Conservation (phyloP, 2,113 vertebrate genomes). For the Marcusenius ussheri region DNA sequence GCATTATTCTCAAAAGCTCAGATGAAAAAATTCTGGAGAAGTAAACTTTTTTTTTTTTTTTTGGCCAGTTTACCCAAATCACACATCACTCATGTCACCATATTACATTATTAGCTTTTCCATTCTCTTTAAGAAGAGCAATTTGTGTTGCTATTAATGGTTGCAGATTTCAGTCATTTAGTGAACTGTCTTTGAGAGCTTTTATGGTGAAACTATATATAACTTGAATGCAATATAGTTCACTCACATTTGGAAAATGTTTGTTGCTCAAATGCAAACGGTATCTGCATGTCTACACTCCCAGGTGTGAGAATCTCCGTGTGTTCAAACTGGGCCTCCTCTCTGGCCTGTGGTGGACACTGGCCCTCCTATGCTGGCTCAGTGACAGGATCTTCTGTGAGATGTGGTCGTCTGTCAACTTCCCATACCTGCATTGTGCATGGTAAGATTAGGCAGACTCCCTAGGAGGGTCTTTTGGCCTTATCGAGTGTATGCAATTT, state of each 20-base stretch:
- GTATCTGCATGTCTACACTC: background rate
- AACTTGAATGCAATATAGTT: background rate
- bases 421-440: slow-evolving; percentile 90
- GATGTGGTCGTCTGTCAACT: slow-evolving; percentile 90
- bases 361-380: slow-evolving; percentile 93
- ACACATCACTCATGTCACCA: background rate
- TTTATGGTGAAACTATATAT: background rate
- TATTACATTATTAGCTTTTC: background rate
- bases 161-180: background rate
- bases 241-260: background rate
- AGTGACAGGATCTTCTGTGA: slow-evolving; percentile 93
- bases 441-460: slow-evolving; percentile 67
- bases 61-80: background rate
- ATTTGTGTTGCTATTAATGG: background rate
- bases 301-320: slow-evolving; percentile 88
- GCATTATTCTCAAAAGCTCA: background rate
- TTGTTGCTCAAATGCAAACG: background rate
- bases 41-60: background rate
- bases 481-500: background rate
- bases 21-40: background rate
- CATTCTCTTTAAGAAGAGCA: background rate
- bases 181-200: background rate
- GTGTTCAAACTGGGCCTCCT: slow-evolving; percentile 92
- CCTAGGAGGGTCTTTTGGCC: background rate
- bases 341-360: slow-evolving; percentile 90